Evolutionary conservation across 1,140 invertebrate genomes (phyloP).

Genomic region (Drosophila parabipectinata): DNA sequence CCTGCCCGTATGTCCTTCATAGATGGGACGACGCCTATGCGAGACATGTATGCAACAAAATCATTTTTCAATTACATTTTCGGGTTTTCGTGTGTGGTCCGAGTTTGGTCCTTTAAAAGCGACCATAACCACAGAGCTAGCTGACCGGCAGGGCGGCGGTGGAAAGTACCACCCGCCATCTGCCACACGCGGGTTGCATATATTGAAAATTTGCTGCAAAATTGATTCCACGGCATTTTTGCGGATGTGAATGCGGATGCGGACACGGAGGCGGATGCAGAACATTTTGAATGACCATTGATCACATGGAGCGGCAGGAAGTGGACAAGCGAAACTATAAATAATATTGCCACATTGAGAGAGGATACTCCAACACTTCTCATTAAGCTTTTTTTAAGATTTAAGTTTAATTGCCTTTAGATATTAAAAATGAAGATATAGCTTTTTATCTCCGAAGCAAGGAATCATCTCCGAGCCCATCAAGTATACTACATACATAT

Average conservation of each 20-base stretch:
- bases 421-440: too few relatives aligned
- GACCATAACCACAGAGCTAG: slow-evolving; percentile 36
- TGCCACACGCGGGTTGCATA: slow-evolving; percentile 17
- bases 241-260: slow-evolving; percentile 35
- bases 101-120: slow-evolving; percentile 51
- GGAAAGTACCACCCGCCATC: neutral
- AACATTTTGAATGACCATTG: slow-evolving; percentile 38
- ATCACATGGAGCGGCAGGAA: slow-evolving; percentile 32
- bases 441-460: too few relatives aligned
- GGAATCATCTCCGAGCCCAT: too few relatives aligned
- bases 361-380: neutral
- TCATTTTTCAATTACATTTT: slow-evolving; percentile 81
- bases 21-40: slow-evolving; percentile 2
- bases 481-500: too few relatives aligned
- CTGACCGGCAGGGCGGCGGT: neutral
- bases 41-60: slow-evolving; percentile 65
- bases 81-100: slow-evolving; percentile 64
- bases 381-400: neutral
- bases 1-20: neutral
- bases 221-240: slow-evolving; percentile 73
- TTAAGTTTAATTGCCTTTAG: neutral
- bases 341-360: slow-evolving; percentile 1
- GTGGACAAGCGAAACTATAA: slow-evolving; percentile 3
- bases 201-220: slow-evolving; percentile 71
- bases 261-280: slow-evolving; percentile 1